Conservation (phyloP, 2,797 vertebrate genomes). For the Sylvilagus floridanus region DNA sequence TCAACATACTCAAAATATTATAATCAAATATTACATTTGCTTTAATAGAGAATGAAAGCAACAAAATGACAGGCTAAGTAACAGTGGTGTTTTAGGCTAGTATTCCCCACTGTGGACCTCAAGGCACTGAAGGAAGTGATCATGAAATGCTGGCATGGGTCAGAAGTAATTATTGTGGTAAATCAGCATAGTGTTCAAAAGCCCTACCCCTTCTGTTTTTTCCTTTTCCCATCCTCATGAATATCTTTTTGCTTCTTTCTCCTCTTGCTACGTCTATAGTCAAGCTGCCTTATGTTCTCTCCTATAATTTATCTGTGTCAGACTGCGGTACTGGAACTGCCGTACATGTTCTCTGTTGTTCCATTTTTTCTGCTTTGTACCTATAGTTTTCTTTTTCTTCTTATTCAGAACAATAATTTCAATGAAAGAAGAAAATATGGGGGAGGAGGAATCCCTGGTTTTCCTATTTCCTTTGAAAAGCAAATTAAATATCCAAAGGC, state of each 20-base stretch:
- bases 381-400: background rate
- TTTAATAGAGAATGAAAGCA: background rate
- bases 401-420: conserved; percentile 19
- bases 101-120: background rate
- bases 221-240: background rate
- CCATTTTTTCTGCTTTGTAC: conserved; percentile 28
- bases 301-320: background rate
- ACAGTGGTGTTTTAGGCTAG: background rate
- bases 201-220: background rate
- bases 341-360: background rate
- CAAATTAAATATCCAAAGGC: conserved; percentile 39
- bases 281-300: background rate
- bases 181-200: background rate
- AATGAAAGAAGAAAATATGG: conserved; percentile 37
- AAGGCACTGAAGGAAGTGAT: background rate
- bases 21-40: conserved; percentile 24
- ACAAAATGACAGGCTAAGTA: background rate
- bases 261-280: background rate
- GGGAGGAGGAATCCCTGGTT: background rate
- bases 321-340: background rate
- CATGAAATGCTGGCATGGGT: background rate
- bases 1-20: conserved; percentile 31
- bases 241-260: background rate
- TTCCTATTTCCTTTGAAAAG: conserved; percentile 61
- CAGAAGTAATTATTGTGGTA: background rate